Evolutionary conservation across 2,797 vertebrate species (phyloP).

Genomic region (Coreius guichenoti): DNA sequence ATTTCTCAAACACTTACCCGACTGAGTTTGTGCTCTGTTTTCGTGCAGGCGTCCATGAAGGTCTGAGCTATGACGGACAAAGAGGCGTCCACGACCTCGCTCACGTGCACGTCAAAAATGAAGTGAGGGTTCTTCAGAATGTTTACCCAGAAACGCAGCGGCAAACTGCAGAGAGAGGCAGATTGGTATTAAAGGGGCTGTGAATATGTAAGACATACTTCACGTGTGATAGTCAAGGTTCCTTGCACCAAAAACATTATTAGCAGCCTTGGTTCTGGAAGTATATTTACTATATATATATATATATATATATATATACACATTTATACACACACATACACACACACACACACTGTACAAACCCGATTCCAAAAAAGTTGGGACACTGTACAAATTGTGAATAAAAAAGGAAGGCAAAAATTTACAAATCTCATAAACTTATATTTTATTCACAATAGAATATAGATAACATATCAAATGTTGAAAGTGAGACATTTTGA

Average conservation of each 20-base stretch:
- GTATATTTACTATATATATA: too few species aligned
- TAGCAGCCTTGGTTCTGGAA: too few species aligned
- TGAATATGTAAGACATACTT: not conserved
- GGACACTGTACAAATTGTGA: too few species aligned
- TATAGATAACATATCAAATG: too few species aligned
- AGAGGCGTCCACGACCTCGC: conserved; percentile 96
- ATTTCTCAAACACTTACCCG: conserved; percentile 80
- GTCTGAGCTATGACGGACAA: conserved; percentile 99
- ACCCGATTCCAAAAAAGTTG: too few species aligned
- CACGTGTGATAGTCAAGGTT: not conserved
- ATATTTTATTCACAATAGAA: too few species aligned
- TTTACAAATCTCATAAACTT: too few species aligned
- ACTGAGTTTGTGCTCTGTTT: conserved; percentile 99
- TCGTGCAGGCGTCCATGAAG: conserved; percentile 99
- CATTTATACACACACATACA: too few species aligned
- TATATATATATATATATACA: too few species aligned
- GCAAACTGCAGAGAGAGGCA: conserved; percentile 81
- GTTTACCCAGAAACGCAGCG: conserved; percentile 98
- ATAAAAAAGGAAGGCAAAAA: too few species aligned
- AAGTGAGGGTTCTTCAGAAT: conserved; percentile 99
- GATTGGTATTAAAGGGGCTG: not conserved
- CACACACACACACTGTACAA: too few species aligned
- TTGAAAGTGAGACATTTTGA: too few species aligned
- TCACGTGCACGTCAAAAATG: conserved; percentile 96
- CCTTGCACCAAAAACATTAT: not conserved